Base-by-base conservation (phyloP, 2,113 vertebrate species). In the Malaclemys terrapin region DNA sequence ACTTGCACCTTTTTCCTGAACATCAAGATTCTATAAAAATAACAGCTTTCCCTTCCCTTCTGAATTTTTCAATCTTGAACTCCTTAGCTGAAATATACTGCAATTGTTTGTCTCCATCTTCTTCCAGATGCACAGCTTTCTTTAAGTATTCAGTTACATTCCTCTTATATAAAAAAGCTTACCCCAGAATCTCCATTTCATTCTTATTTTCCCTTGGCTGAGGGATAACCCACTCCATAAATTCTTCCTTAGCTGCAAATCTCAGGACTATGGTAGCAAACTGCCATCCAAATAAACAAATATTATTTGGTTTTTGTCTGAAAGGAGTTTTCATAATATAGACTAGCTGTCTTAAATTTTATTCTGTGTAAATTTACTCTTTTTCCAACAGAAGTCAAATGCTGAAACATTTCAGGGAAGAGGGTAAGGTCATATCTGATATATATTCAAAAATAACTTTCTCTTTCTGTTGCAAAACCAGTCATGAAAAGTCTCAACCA, bases 391-490 rank as follows among this genome's bases (percentile, higher is more conserved):
- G 80, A 89, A 94, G 85, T 80, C 80, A 87, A 54, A 20, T 27
- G 31, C 83, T 97, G 95, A 97, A 96, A 82, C 59, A 88, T 69
- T 96, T 95, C 95, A 93, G 94, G 89, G 89, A n/a, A 87, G 93
- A 92, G 95, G 94, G 91, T 95, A 91, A 89, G 82, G 84, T 80
- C 57, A 14, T 82, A 79, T 57, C 53, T 93, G 50, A 1, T 1
- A 79, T 75, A 91, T 82, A 8, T 82, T 94, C 69, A 76, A 84
- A 93, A 85, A 76, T 80, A 96, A 72, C 47, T 96, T 96, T 90
- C 79, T 80, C 49, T 94, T 85, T 94, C 82, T 95, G 35, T 72
- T 80, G 59, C 75, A 85, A 56, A 87, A 85, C 89, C 78, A 91
- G 69, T 53, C 2, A 0, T 2, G 14, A 78, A 81, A 91, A 82